Evolutionary conservation across 2,113 vertebrate genomes (phyloP).

Genomic region (Pagrus major): DNA sequence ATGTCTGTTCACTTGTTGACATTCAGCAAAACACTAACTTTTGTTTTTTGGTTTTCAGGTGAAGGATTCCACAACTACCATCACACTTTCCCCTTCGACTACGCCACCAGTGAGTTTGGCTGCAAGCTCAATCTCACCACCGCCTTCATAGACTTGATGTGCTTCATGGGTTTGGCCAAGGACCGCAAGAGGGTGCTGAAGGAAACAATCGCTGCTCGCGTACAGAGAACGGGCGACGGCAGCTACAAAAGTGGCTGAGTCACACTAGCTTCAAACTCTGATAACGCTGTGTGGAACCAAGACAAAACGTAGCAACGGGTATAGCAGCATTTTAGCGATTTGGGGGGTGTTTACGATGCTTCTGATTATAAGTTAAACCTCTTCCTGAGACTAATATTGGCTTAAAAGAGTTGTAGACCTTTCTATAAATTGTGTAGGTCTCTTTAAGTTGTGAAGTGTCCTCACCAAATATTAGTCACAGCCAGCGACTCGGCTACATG

Average conservation of each 20-base stretch:
- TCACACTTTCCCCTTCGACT: slow-evolving; percentile 94
- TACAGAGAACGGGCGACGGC: slow-evolving; percentile 88
- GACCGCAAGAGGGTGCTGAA: slow-evolving; percentile 90
- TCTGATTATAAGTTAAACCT: slow-evolving; percentile 67
- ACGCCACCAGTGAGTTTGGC: slow-evolving; percentile 93
- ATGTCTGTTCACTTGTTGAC: background rate
- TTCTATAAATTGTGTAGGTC: slow-evolving; percentile 57
- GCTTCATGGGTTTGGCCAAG: slow-evolving; percentile 88
- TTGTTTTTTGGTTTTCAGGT: slow-evolving; percentile 80
- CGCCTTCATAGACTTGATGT: slow-evolving; percentile 93
- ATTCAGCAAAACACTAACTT: background rate
- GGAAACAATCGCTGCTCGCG: slow-evolving; percentile 84
- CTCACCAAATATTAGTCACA: slow-evolving; percentile 39
- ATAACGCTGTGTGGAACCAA: slow-evolving; percentile 33
- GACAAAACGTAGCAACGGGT: slow-evolving; percentile 50
- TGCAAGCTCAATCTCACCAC: slow-evolving; percentile 91
- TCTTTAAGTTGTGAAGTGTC: slow-evolving; percentile 60
- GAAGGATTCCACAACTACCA: slow-evolving; percentile 99
- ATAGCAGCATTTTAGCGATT: slow-evolving; percentile 60
- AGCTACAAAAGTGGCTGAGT: slow-evolving; percentile 91
- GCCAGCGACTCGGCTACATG: slow-evolving; percentile 32
- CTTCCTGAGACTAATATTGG: slow-evolving; percentile 71
- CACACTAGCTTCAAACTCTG: background rate
- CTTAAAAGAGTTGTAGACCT: slow-evolving; percentile 62
- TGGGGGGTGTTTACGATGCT: slow-evolving; percentile 57